Base-by-base conservation (phyloP, 2,113 vertebrate genomes). In the Mola mola region DNA sequence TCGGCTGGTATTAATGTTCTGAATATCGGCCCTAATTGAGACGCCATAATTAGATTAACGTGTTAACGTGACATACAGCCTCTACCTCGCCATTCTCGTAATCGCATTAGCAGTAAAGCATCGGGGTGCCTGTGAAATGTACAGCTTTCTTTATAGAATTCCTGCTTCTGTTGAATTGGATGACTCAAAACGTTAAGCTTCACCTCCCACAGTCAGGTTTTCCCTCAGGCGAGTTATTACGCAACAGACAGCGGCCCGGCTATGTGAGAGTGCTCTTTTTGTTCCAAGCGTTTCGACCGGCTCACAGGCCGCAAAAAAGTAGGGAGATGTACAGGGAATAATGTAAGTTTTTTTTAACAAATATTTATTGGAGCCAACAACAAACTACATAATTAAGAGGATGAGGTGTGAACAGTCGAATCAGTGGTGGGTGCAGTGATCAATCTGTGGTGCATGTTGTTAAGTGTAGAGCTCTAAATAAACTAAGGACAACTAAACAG, bases 91-190 rank as follows among this genome's bases (percentile, higher is more conserved):
- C 57, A 33, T 59, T 72, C 46, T 65, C 31, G 53, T 84, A 80
- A 82, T 82, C 78, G 71, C 75, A 78, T 85, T 78, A 82, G 68
- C 60, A 85, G 79, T 75, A 84, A 87, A 82, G 81, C 55, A 5
- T 19, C 7, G 15, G 43, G 11, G 41, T 38, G 69, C 7, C 0
- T 49, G 59, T 5, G n/a, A 61, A 42, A 68, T 26, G 19, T 46
- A 26, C 40, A 31, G 28, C 26, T 53, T 43, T 56, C 58, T 72
- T 60, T 8, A 49, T 29, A 47, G 19, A 33, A 42, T 12, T 26
- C 34, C 34, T 31, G 68, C 58, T 37, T 63, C 66, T 24, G 41
- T 52, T 59, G 40, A 60, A 57, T 29, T 29, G 57, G 44, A 60
- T 50, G 44, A 72, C 63, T 72, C 9, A 24, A 69, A 66, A 72